These are phyloP conservation scores for Allolobophora icterica DNA, from an alignment of 2,888 invertebrate genomes.

Conservation along the genomic window DNA sequence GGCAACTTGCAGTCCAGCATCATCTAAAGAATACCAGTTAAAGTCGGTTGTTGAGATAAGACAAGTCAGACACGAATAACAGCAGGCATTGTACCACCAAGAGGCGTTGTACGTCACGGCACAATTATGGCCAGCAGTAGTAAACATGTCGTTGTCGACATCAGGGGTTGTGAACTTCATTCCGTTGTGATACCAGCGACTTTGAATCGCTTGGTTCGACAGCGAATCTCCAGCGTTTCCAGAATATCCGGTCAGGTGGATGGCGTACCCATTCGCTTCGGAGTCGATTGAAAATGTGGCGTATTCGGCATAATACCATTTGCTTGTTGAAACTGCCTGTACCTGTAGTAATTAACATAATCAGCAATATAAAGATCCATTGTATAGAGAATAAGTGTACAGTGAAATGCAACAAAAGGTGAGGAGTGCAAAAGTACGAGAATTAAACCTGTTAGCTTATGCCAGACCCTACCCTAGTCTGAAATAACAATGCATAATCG, in stretches of 20 bases:
- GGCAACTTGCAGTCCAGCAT: not conserved
- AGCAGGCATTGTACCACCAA: not conserved
- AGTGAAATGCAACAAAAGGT: too few relatives aligned
- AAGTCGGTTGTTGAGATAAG: not conserved
- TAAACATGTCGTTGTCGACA: not conserved
- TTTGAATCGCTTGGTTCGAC: too few relatives aligned
- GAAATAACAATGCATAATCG: too few relatives aligned
- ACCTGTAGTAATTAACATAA: not conserved
- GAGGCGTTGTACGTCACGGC: not conserved
- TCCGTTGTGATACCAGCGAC: not conserved
- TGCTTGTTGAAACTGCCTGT: not conserved
- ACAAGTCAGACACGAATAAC: not conserved
- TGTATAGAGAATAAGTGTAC: too few relatives aligned
- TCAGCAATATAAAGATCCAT: too few relatives aligned
- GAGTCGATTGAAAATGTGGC: not conserved
- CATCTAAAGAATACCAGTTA: not conserved
- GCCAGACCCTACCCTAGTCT: too few relatives aligned
- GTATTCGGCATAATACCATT: not conserved
- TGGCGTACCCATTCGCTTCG: not conserved
- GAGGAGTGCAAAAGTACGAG: too few relatives aligned
- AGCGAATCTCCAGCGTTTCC: not conserved
- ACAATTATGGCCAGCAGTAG: not conserved
- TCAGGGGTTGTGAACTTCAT: not conserved
- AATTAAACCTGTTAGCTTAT: too few relatives aligned
- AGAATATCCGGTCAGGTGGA: not conserved